Evolutionary conservation across 2,888 invertebrate genomes (phyloP), one percentile per base, ranked within the genome.

Genomic region (Hydrotaea diabolus): DNA sequence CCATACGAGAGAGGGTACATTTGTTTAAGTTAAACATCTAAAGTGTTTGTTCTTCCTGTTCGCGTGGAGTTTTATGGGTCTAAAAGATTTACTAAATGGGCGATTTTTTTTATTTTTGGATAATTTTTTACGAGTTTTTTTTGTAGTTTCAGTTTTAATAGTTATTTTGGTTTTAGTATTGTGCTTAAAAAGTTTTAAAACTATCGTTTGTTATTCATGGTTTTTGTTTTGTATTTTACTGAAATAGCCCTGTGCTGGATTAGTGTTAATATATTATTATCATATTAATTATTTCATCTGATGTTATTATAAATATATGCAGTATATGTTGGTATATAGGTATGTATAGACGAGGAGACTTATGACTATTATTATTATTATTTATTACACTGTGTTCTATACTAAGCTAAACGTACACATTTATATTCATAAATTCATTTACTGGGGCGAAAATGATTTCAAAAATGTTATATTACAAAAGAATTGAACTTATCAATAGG

Each of bases 101-200:
- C n/a, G 57, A 74, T 74, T 75, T 15, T 75, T n/a, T 77, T 81
- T 57, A 2, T 53, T 53, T 83, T 57, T 78, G 1, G 64, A 64
- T 62, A 4, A 74, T 53, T 84, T 36, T 31, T 59, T 75, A 39
- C 13, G 9, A 8, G 4, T 39, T 39, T 39, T 39, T 39, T 39
- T 39, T 8, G 4, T 3, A 39, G 7, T 15, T 23, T 69, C n/a
- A 0, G 19, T 66, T 75, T 69, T 17, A 73, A 49, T 73, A 31
- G 11, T 31, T 9, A 59, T 72, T 74, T 26, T 9, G 31, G 15
- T 69, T 72, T 74, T 26, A 43, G 69, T 74, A 85, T 82, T 85
- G 85, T 82, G 85, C 82, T 82, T 82, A 82, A 82, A 69, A 78
- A 77, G 49, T 82, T 76, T 77, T 82, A 80, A 85, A 82, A 79